phyloP scores from a whole-genome alignment of 2,113 vertebrate genomes.

The Ovibos moschatus region DNA sequence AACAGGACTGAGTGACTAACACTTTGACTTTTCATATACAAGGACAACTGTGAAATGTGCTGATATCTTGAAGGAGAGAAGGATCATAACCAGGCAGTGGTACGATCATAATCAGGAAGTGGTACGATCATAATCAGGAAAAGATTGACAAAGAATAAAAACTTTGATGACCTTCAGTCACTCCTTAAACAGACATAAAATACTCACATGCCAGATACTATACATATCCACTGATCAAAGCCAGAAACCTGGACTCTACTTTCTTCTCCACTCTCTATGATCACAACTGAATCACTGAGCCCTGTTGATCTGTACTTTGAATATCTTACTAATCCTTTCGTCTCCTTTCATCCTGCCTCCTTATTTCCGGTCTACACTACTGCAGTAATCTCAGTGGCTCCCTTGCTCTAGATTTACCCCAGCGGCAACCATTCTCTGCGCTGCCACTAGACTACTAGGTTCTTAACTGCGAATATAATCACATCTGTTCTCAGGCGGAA shows the following conservation, averaged over 20 bases:
- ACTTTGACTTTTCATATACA: background rate
- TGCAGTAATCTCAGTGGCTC: background rate
- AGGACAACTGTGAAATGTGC: background rate
- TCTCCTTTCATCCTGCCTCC: background rate
- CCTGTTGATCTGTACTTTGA: background rate
- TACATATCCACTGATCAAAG: background rate
- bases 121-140: background rate
- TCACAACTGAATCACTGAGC: background rate
- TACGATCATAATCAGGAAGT: background rate
- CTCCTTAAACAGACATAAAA: background rate
- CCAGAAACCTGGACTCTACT: background rate
- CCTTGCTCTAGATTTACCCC: background rate
- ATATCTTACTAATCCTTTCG: background rate
- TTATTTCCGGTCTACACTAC: background rate
- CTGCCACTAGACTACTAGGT: background rate
- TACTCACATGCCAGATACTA: background rate
- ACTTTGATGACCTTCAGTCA: background rate
- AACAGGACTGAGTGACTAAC: background rate
- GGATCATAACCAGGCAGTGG: background rate
- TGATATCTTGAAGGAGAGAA: background rate
- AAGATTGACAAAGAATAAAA: background rate
- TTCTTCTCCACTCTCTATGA: background rate
- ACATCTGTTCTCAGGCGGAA: background rate
- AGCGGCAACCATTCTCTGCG: background rate
- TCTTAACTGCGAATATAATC: background rate